These are phyloP conservation scores for Rhinopomastus cyanomelas DNA, from an alignment of 2,113 vertebrate species.

Conservation along the genomic window DNA sequence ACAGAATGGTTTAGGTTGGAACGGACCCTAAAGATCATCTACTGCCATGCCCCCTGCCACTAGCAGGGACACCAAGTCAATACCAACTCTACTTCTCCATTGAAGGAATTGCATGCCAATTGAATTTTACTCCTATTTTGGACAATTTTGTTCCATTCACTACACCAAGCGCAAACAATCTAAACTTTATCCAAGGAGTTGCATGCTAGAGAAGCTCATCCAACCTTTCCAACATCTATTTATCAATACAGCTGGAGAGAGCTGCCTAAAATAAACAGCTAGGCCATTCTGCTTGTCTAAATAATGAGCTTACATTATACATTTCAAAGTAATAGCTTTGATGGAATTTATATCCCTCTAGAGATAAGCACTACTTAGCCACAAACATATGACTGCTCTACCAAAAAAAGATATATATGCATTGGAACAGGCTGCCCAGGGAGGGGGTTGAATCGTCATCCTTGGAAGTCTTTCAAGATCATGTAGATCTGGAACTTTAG, in stretches of 20 bases:
- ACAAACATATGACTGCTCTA: neutral
- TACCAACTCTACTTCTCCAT: neutral
- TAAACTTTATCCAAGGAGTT: neutral
- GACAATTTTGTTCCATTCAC: neutral
- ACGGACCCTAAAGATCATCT: too few species aligned
- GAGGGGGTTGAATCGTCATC: too few species aligned
- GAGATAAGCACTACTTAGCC: slow-evolving; percentile 19
- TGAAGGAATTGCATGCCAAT: neutral
- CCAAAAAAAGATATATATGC: neutral
- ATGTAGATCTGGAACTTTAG: too few species aligned
- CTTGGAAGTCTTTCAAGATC: too few species aligned
- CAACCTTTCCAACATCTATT: neutral
- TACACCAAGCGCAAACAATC: neutral
- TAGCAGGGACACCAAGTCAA: too few species aligned
- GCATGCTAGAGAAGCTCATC: neutral
- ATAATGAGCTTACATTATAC: slow-evolving; percentile 23
- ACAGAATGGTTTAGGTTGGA: too few species aligned
- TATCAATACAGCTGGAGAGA: slow-evolving; percentile 2
- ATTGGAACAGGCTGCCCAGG: too few species aligned
- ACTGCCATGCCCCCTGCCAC: too few species aligned
- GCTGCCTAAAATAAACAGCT: slow-evolving; percentile 26
- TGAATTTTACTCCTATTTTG: neutral
- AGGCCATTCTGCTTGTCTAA: neutral
- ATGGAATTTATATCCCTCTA: slow-evolving; percentile 50
- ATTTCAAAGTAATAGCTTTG: slow-evolving; percentile 34